Percentiles rank a stretch among this genome's conserved stretches.
These are phyloP conservation scores for Lates calcarifer DNA, from an alignment of 2,113 vertebrate genomes.

Conservation along the genomic window DNA sequence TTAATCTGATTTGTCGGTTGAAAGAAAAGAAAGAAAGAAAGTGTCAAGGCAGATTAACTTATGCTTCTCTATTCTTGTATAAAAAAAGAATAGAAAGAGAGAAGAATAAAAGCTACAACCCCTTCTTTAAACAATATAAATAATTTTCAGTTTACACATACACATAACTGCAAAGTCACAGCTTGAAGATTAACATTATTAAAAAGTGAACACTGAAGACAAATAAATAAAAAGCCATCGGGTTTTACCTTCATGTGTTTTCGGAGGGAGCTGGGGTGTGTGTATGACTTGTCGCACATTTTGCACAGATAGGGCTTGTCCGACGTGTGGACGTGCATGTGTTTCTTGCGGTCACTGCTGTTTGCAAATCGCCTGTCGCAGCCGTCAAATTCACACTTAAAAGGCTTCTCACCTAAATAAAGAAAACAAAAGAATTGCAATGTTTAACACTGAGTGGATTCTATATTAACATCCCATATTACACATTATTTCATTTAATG, in stretches of 20 bases:
- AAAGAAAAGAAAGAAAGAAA: constrained; percentile 57
- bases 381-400: constrained; percentile 99
- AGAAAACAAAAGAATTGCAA: background rate
- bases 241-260: constrained; percentile 98
- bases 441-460: background rate
- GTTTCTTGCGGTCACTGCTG: constrained; percentile 99
- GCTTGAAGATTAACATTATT: background rate
- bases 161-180: background rate
- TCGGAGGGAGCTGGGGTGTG: constrained; percentile 97
- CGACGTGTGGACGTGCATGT: constrained; percentile 99
- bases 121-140: background rate
- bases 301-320: constrained; percentile 99
- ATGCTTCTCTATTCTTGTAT: constrained; percentile 25
- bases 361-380: constrained; percentile 99
- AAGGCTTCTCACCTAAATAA: constrained; percentile 96
- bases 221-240: background rate
- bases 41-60: constrained; percentile 64
- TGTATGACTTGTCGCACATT: constrained; percentile 99
- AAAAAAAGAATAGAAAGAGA: background rate
- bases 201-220: background rate
- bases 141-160: background rate
- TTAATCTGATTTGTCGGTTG: constrained; percentile 69
- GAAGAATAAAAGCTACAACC: background rate
- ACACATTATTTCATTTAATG: background rate
- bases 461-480: background rate